phyloP scores from a whole-genome alignment of 2,797 vertebrate genomes.

The Morus bassanus region DNA sequence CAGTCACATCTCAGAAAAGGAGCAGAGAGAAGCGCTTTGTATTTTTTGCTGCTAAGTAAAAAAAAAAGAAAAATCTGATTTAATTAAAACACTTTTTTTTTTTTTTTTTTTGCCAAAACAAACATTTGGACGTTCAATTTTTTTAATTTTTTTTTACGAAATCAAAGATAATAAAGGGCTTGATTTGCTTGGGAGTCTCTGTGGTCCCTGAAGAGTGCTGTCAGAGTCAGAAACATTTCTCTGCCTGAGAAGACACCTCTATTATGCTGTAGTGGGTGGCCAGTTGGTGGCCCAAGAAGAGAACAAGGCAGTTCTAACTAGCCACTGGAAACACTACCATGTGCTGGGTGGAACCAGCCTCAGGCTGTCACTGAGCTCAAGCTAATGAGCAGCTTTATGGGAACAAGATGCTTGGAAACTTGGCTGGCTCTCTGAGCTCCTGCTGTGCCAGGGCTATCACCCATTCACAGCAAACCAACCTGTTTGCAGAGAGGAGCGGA shows the following conservation, averaged over 20 bases:
- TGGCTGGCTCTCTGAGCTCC: not conserved
- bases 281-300: conserved; percentile 13
- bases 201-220: not conserved
- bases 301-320: conserved; percentile 43
- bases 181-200: not conserved
- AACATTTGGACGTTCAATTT: not conserved
- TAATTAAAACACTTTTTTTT: not conserved
- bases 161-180: not conserved
- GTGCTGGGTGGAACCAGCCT: conserved; percentile 58
- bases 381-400: conserved; percentile 37
- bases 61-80: not conserved
- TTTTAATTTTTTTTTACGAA: not conserved
- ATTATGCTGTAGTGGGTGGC: conserved; percentile 39
- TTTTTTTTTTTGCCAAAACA: not conserved
- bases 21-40: not conserved
- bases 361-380: not conserved
- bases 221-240: not conserved
- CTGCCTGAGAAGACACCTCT: conserved; percentile 3
- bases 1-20: not conserved
- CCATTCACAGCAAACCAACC: not conserved
- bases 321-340: conserved; percentile 43
- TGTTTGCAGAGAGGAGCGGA: not conserved
- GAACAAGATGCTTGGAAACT: conserved; percentile 46
- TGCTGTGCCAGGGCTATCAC: not conserved
- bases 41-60: not conserved